Percentiles rank a stretch among this genome's conserved stretches.
Conservation (phyloP, 2,113 vertebrate genomes). For the Cathartes aura region DNA sequence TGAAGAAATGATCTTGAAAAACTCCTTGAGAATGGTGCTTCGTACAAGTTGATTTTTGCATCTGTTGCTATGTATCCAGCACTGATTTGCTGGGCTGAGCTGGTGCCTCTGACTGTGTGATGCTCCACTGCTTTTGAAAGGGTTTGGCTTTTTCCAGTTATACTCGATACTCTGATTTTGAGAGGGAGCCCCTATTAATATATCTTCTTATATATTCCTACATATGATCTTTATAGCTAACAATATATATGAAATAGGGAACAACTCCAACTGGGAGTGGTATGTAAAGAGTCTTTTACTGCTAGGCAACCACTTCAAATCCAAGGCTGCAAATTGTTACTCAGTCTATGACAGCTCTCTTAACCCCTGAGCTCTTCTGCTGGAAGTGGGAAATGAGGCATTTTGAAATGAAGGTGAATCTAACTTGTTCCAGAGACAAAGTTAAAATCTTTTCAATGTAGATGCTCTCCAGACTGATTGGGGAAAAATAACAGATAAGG, state of each 20-base stretch:
- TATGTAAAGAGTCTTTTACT: constrained; percentile 25
- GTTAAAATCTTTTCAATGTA: not conserved
- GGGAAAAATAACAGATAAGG: not conserved
- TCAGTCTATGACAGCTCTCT: constrained; percentile 20
- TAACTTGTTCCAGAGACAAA: not conserved
- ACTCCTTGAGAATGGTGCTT: not conserved
- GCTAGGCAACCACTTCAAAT: constrained; percentile 58
- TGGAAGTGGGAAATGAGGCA: not conserved
- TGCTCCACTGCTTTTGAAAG: not conserved
- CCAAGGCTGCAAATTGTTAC: constrained; percentile 40
- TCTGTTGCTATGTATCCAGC: not conserved
- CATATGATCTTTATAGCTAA: constrained; percentile 12
- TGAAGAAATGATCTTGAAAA: not conserved
- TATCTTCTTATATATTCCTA: constrained; percentile 4
- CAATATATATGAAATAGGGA: constrained; percentile 36
- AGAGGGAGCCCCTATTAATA: constrained; percentile 44
- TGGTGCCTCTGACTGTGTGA: not conserved
- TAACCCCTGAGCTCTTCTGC: constrained; percentile 38
- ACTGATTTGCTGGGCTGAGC: not conserved
- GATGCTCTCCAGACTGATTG: not conserved
- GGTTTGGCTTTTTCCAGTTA: not conserved
- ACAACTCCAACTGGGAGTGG: constrained; percentile 29
- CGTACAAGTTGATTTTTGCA: not conserved
- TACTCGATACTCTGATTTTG: not conserved
- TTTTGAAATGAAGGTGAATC: not conserved